Evolutionary conservation across 2,797 vertebrate genomes (phyloP).

Genomic region (Bradypus variegatus): DNA sequence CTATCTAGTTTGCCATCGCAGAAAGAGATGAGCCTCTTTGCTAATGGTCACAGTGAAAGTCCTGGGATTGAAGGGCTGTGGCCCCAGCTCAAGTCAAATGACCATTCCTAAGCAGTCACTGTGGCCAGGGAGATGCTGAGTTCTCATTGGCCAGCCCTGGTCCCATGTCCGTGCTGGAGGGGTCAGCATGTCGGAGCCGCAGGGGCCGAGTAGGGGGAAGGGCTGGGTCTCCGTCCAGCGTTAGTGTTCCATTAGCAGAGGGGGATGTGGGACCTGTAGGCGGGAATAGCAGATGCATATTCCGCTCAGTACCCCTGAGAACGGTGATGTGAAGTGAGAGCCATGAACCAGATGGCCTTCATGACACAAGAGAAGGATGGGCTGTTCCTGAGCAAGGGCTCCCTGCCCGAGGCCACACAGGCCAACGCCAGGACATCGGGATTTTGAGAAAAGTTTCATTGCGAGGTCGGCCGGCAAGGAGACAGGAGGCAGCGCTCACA

Average conservation of each 20-base stretch:
- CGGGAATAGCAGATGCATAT: neutral
- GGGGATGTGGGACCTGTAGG: neutral
- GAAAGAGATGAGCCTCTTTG: neutral
- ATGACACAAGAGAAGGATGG: neutral
- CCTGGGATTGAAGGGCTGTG: neutral
- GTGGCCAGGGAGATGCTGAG: neutral
- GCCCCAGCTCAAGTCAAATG: neutral
- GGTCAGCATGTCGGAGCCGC: neutral
- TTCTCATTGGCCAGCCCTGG: neutral
- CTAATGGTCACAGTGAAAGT: neutral
- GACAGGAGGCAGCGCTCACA: no score
- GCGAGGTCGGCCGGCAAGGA: no score
- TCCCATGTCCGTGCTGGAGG: neutral
- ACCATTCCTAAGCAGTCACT: neutral
- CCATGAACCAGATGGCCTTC: neutral
- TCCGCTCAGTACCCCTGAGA: neutral
- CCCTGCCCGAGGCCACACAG: no score
- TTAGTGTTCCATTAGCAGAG: neutral
- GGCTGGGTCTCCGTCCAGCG: neutral
- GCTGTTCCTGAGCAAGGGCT: no score
- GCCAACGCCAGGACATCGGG: no score
- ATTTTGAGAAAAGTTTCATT: no score
- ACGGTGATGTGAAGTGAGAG: no score
- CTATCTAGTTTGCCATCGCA: neutral
- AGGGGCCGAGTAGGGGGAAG: neutral